phyloP scores from a whole-genome alignment of 2,888 invertebrate species.

The Latrodectus elegans region DNA sequence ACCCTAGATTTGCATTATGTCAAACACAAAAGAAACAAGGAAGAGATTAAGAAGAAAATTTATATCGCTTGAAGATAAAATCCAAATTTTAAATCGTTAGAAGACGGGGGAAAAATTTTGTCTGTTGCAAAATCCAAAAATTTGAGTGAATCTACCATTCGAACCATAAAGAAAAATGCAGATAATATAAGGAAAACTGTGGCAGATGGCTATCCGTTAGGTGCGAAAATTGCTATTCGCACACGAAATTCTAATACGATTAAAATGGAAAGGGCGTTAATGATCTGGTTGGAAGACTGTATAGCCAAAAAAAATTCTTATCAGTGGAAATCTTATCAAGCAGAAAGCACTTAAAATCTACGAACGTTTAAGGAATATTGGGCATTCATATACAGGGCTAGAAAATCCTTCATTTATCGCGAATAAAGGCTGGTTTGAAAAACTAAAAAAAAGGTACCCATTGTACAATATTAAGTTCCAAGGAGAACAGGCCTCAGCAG shows the following conservation, averaged over 20 bases:
- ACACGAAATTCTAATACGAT: background rate
- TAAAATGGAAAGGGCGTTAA: constrained; percentile 22
- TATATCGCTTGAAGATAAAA: too few relatives aligned
- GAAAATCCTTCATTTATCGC: constrained; percentile 1
- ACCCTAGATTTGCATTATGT: too few relatives aligned
- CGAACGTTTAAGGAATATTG: constrained; percentile 10
- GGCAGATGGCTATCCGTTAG: constrained; percentile 81
- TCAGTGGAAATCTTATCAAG: too few relatives aligned
- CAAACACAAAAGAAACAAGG: too few relatives aligned
- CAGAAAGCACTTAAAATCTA: constrained; percentile 25
- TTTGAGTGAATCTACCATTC: too few relatives aligned
- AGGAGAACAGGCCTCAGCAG: too few relatives aligned
- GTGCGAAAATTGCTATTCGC: background rate
- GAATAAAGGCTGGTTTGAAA: constrained; percentile 1
- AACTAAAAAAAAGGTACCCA: constrained; percentile 3
- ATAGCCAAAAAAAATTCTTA: constrained; percentile 6
- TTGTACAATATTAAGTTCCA: too few relatives aligned
- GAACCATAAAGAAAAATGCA: constrained; percentile 94
- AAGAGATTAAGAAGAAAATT: too few relatives aligned
- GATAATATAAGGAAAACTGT: constrained; percentile 96
- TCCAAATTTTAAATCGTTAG: too few relatives aligned
- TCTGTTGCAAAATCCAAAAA: too few relatives aligned
- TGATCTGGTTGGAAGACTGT: constrained; percentile 29
- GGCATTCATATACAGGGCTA: constrained; percentile 10
- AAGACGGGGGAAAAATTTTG: too few relatives aligned